phyloP scores from a whole-genome alignment of 2,888 invertebrate species.

The Drosophila paramelanica region DNA sequence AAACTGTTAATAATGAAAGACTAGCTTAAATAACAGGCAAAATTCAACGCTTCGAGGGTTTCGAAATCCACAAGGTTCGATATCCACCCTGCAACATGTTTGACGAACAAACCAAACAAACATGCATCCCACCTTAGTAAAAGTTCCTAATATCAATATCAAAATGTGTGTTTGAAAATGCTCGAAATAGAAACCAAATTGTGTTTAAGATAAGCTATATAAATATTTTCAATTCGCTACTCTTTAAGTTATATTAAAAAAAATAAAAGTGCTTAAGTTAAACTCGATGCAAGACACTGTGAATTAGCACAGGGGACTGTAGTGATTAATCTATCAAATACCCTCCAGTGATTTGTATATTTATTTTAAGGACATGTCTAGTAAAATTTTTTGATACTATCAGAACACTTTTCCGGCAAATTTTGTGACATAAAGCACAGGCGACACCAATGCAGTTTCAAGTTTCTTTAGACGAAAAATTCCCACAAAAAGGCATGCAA shows the following conservation, averaged over 20 bases:
- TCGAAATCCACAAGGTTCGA: neutral
- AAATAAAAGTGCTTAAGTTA: too few species aligned
- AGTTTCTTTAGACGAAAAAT: neutral
- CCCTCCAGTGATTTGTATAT: neutral
- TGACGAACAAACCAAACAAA: neutral
- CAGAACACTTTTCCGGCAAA: neutral
- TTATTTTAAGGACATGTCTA: neutral
- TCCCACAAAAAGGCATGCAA: slow-evolving; percentile 1
- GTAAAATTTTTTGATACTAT: neutral
- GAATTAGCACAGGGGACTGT: neutral
- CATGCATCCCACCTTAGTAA: too few species aligned
- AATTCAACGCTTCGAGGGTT: too few species aligned
- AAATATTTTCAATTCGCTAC: too few species aligned
- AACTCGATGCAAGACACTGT: too few species aligned
- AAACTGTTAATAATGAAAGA: neutral
- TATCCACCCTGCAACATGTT: neutral
- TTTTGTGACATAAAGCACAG: neutral
- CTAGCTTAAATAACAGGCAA: neutral
- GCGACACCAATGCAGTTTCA: neutral
- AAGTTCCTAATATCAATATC: neutral
- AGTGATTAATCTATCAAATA: neutral
- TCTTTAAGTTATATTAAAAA: too few species aligned
- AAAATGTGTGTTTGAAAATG: neutral
- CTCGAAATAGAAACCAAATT: neutral
- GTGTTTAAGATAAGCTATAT: too few species aligned